Evolutionary conservation across 1,140 invertebrate genomes (phyloP).

Genomic region (Hyposmocoma kahamanoa): DNA sequence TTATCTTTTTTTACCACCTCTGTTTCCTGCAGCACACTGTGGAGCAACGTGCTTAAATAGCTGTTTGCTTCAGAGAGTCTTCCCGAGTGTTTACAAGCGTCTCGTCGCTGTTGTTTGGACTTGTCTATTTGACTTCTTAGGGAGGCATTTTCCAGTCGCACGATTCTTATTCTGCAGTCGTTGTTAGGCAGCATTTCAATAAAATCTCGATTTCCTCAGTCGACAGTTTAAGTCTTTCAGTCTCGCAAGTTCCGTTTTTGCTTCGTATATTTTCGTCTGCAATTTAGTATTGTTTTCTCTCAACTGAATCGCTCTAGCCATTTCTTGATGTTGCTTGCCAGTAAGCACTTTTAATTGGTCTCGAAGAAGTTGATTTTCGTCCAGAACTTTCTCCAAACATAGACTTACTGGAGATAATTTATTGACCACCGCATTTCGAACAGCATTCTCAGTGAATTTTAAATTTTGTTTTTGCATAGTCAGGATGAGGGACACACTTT

Average conservation of each 20-base stretch:
- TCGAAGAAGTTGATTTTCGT: slow-evolving; percentile 35
- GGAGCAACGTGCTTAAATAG: slow-evolving; percentile 33
- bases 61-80: slow-evolving; percentile 46
- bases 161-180: slow-evolving; percentile 18
- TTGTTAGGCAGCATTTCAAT: too few relatives aligned
- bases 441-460: too few relatives aligned
- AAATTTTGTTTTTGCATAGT: slow-evolving; percentile 10
- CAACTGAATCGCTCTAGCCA: slow-evolving; percentile 53
- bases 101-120: slow-evolving; percentile 36
- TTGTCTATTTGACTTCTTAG: slow-evolving; percentile 32
- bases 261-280: slow-evolving; percentile 30
- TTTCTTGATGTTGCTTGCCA: slow-evolving; percentile 58
- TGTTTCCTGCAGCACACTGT: slow-evolving; percentile 20
- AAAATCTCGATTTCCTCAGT: background rate
- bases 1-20: slow-evolving; percentile 20
- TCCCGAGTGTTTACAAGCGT: slow-evolving; percentile 38
- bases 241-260: slow-evolving; percentile 24
- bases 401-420: background rate
- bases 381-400: slow-evolving; percentile 22
- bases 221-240: slow-evolving; percentile 17
- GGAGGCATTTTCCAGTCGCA: slow-evolving; percentile 35
- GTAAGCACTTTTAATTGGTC: slow-evolving; percentile 32
- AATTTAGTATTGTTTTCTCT: slow-evolving; percentile 39
- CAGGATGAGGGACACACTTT: too few relatives aligned
- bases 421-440: background rate